Percentiles rank a stretch among this genome's conserved stretches.
These are phyloP conservation scores for Boulengeromyrus knoepffleri DNA, from an alignment of 2,113 vertebrate species.

Conservation along the genomic window DNA sequence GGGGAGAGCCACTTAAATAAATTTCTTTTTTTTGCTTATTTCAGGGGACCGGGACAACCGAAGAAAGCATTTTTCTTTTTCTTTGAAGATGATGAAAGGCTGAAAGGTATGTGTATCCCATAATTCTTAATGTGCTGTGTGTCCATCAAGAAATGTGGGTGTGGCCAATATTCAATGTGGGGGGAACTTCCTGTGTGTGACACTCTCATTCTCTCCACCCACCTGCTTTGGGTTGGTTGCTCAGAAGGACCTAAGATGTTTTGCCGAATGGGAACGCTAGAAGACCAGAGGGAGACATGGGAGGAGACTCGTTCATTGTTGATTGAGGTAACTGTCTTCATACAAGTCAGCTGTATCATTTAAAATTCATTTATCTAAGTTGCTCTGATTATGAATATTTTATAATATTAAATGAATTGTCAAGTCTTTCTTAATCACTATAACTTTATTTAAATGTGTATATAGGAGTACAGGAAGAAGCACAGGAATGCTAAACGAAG, in stretches of 20 bases:
- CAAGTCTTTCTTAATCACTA: background rate
- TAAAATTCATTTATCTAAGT: background rate
- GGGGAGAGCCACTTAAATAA: background rate
- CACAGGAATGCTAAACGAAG: constrained; percentile 80
- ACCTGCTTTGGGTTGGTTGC: constrained; percentile 15
- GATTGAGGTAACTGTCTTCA: constrained; percentile 47
- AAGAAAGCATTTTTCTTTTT: constrained; percentile 74
- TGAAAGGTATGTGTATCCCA: constrained; percentile 59
- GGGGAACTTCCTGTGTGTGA: background rate
- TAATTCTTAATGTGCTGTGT: background rate
- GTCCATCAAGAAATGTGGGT: background rate
- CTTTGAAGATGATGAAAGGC: constrained; percentile 63
- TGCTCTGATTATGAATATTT: background rate
- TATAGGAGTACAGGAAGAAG: constrained; percentile 80
- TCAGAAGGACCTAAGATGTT: constrained; percentile 71
- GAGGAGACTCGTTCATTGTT: constrained; percentile 61
- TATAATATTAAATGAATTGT: background rate
- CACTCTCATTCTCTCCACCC: background rate
- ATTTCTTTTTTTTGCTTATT: background rate
- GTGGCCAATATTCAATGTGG: background rate
- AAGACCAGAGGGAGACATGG: constrained; percentile 69
- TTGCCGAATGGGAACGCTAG: constrained; percentile 55
- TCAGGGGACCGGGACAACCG: constrained; percentile 45
- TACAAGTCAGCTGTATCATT: background rate
- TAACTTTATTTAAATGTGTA: background rate